Evolutionary conservation across 1,140 invertebrate species (phyloP), one percentile per base, ranked within the genome.

Genomic region (Sycophila sp.): DNA sequence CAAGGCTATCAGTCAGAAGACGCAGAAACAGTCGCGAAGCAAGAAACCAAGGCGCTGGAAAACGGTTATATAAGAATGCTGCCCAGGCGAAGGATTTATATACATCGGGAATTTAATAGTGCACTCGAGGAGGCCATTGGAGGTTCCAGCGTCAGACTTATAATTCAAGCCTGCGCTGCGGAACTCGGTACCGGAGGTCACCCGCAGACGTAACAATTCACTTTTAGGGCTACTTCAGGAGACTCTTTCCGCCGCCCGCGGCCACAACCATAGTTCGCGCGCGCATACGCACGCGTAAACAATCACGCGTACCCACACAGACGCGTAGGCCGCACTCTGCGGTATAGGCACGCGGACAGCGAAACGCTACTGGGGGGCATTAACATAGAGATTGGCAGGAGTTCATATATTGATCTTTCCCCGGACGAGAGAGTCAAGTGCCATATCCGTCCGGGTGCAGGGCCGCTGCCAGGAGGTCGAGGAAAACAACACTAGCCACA

Each of bases 141-240:
- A 66, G 73, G 71, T 70, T 71, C 65, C 74, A 58, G 45, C 26
- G n/a, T 7, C 22, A 64, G 72, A 74, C 74, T 79, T 79, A 81
- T 83, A 84, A 83, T 84, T 84, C 80, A 84, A 38, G 8, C 71
- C 62, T 72, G 74, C 75, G 76, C 73, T 64, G 71, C 75, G 73
- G 78, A 76, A 65, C 76, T 72, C 71, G 66, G 72, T 79, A 78
- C 78, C 80, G 75, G 81, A 79, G 85, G 83, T 86, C 84, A 86
- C 78, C 81, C 83, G 79, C 85, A 86, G 85, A 86, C 83, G 85
- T 81, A 85, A 86, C 85, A 86, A 85, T 86, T 86, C 85, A 86
- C 81, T 86, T 86, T 86, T 85, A 85, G 84, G 81, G 83, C 81
- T 80, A 78, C 83, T 85, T 78, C 73, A 83, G 68, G 75, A 78